Evolutionary conservation across 2,888 invertebrate species (phyloP), one percentile per base, ranked within the genome.

Genomic region (Euphydryas editha): DNA sequence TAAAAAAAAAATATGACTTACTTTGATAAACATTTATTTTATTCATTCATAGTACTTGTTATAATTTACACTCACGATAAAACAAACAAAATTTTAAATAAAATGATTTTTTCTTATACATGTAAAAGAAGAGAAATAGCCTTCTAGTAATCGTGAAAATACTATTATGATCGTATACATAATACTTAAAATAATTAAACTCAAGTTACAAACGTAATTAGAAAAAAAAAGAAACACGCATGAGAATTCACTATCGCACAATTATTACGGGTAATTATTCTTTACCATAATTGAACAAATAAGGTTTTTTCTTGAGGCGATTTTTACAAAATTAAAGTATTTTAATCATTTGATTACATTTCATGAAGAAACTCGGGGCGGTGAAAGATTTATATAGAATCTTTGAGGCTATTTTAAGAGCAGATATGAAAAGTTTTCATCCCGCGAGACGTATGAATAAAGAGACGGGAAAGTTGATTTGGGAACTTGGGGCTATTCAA

Each of bases 381-480:
- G 54, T 55, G 62, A 47, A 58, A 71, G 67, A 70, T 68, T 70
- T 71, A 69, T 66, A 69, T 66, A 68, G 66, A 69, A 68, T 51
- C 63, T 63, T 42, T 61, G 61, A 61, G 67, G 63, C 65, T 69
- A 71, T 72, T 72, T 72, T 72, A 59, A 68, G 70, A 62, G 58
- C 57, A 71, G 65, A 71, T 69, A 71, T 71, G 72, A 72, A 72
- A 72, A 72, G 71, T 69, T 67, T 69, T 72, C 72, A 72, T 71
- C 72, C 71, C 62, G 70, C 59, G 65, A 68, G 71, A 71, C 62
- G 65, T 67, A 68, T 63, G 67, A 70, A 69, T 71, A 67, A 68
- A 68, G 68, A 64, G 65, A 44, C 64, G 69, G 47, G 65, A 62
- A 70, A 70, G 62, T 70, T 70, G 67, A 68, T 70, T 70, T 65